phyloP scores from a whole-genome alignment of 92 coral and sea anemone genomes.

The Epizoanthus fatuus region DNA sequence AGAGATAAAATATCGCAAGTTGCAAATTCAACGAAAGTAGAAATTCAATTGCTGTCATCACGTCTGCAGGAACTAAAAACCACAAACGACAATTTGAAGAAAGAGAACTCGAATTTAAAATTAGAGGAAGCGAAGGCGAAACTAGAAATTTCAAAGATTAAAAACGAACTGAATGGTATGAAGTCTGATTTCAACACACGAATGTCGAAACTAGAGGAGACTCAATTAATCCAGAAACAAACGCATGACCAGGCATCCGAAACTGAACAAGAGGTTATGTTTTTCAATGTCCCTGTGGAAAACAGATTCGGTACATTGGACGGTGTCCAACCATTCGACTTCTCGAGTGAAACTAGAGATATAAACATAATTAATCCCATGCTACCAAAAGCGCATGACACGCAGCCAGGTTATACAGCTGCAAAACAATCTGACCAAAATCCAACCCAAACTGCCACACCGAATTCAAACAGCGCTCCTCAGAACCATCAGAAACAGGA shows the following conservation, averaged over 20 bases:
- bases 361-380: background rate
- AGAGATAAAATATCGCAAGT: slow-evolving; percentile 29
- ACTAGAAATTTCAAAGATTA: slow-evolving; percentile 2
- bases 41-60: slow-evolving; percentile 20
- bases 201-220: slow-evolving; percentile 6
- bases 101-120: slow-evolving; percentile 12
- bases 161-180: slow-evolving; percentile 11
- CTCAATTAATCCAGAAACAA: slow-evolving; percentile 1
- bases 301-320: slow-evolving; percentile 6
- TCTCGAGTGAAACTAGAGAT: background rate
- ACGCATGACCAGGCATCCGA: slow-evolving; percentile 7
- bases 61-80: slow-evolving; percentile 18
- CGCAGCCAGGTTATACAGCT: slow-evolving; percentile 1
- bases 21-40: slow-evolving; percentile 10
- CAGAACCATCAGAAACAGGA: no score
- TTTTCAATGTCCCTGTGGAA: slow-evolving; percentile 17
- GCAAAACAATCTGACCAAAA: slow-evolving; percentile 5
- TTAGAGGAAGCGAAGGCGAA: background rate
- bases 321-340: slow-evolving; percentile 7
- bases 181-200: background rate
- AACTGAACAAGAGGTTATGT: background rate
- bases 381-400: background rate
- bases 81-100: background rate
- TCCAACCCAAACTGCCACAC: background rate
- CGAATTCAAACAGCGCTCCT: background rate